Conservation (phyloP, 2,797 vertebrate species). For the Aulostomus chinensis region DNA sequence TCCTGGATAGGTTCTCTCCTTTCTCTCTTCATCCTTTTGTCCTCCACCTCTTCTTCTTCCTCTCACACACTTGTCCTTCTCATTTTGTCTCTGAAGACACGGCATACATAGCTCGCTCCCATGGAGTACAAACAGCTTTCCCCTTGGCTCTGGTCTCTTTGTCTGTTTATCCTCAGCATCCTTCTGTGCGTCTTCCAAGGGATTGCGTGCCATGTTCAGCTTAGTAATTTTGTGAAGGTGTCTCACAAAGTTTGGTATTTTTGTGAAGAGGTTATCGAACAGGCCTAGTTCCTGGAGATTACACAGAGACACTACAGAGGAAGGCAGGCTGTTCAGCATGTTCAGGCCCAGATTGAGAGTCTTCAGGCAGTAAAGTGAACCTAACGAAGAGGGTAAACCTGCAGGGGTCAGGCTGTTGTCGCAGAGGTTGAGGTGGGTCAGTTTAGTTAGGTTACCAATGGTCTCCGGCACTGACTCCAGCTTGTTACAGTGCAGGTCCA, state of each 20-base stretch:
- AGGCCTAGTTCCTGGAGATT: slow-evolving; percentile 88
- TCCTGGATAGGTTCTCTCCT: slow-evolving; percentile 75
- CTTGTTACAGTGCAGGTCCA: slow-evolving; percentile 94
- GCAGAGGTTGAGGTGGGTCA: slow-evolving; percentile 87
- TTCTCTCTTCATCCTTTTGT: slow-evolving; percentile 8
- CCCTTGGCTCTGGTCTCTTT: slow-evolving; percentile 53
- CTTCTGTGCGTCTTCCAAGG: slow-evolving; percentile 60
- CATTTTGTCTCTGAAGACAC: slow-evolving; percentile 78
- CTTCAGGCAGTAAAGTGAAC: slow-evolving; percentile 81
- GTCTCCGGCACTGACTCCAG: slow-evolving; percentile 85
- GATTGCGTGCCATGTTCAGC: slow-evolving; percentile 86
- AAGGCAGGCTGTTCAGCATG: slow-evolving; percentile 83
- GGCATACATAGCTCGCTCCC: slow-evolving; percentile 82
- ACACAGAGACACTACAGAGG: slow-evolving; percentile 75
- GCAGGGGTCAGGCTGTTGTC: slow-evolving; percentile 87
- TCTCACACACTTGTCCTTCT: slow-evolving; percentile 59
- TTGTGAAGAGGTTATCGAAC: slow-evolving; percentile 87
- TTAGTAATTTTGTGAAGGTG: slow-evolving; percentile 83
- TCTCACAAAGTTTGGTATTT: slow-evolving; percentile 81
- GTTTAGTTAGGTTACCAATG: slow-evolving; percentile 81
- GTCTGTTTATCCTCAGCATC: slow-evolving; percentile 28
- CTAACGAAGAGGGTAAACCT: slow-evolving; percentile 82
- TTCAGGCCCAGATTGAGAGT: slow-evolving; percentile 93
- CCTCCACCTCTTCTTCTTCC: slow-evolving; percentile 48
- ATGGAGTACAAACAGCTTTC: slow-evolving; percentile 77